Conservation (phyloP, 1,140 invertebrate genomes). For the Plodia interpunctella region DNA sequence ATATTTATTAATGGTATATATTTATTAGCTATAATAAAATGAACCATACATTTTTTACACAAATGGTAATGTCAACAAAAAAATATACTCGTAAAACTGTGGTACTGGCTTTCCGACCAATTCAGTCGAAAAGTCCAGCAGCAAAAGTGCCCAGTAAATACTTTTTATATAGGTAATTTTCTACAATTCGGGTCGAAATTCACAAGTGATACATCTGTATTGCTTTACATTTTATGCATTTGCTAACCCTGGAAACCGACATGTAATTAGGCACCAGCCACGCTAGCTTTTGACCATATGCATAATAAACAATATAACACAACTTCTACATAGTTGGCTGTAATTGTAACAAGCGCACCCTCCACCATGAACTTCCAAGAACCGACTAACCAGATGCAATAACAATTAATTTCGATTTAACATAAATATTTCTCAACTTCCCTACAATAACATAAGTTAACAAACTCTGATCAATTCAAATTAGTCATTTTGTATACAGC, state of each 20-base stretch:
- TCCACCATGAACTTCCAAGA: constrained; percentile 21
- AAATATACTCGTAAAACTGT: no score
- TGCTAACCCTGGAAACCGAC: not conserved
- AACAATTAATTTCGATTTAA: constrained; percentile 25
- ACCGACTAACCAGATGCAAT: constrained; percentile 28
- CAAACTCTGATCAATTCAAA: constrained; percentile 1
- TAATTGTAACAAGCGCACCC: not conserved
- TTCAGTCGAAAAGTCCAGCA: no score
- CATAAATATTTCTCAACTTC: constrained; percentile 9
- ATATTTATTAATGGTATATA: no score
- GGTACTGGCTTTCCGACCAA: no score
- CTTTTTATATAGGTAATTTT: no score
- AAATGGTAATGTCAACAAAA: no score
- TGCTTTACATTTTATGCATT: not conserved
- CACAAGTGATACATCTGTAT: not conserved
- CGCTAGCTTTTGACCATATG: not conserved
- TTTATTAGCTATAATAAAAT: no score
- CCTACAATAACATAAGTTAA: not conserved
- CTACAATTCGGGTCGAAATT: no score
- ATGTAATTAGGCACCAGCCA: not conserved
- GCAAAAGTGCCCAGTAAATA: no score
- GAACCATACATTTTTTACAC: no score
- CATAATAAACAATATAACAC: not conserved
- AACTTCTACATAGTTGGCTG: not conserved
- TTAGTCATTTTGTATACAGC: not conserved